Base-by-base conservation (phyloP, 2,797 vertebrate genomes). In the Peromyscus eremicus region DNA sequence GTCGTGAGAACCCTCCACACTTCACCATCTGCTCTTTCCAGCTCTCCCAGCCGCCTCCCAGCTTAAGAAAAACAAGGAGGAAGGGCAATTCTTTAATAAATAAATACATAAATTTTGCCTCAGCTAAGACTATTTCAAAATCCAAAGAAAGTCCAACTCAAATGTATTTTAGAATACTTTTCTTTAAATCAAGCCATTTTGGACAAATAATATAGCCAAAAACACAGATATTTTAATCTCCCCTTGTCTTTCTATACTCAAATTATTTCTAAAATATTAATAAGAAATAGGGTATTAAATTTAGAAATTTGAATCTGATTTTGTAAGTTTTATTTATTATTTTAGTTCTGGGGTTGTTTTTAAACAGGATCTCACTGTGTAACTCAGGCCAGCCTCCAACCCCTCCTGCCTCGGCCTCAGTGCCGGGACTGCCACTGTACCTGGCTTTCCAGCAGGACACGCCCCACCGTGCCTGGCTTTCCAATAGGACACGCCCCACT, bases 1-100 rank as follows among this genome's bases (percentile, higher is more conserved):
- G 95, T 97, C 96, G 1, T 97, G 98, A 95, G 98, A 97, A 98
- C 90, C 94, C 94, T 87, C 75, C 1, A 2, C 32, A 89, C 57
- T 94, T 60, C 32, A 85, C 92, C 92, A 52, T 96, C 83, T 94
- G 89, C 4, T 0, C 57, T 94, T 57, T 92, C 76, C 64, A 68
- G 55, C 49, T 81, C 37, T 52, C 37, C 40, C 94, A 70, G 1
- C 75, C 52, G 81, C 34, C 75, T 87, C 84, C 82, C 19, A 32
- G n/a, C 23, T 0, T 46, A 83, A 82, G 86, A 46, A 71, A 94
- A 97, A 92, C 70, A 94, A 37, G 84, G 70, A 90, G 40, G 25
- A 34, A 34, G 46, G 60, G 27, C 37, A n/a, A 43, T 73, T 79
- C 79, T 73, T 73, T 55, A 94, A 68, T 57, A 32, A 55, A 34